Evolutionary conservation across 1,140 invertebrate species (phyloP), one percentile per base, ranked within the genome.

Genomic region (Brachionus paranguensis): DNA sequence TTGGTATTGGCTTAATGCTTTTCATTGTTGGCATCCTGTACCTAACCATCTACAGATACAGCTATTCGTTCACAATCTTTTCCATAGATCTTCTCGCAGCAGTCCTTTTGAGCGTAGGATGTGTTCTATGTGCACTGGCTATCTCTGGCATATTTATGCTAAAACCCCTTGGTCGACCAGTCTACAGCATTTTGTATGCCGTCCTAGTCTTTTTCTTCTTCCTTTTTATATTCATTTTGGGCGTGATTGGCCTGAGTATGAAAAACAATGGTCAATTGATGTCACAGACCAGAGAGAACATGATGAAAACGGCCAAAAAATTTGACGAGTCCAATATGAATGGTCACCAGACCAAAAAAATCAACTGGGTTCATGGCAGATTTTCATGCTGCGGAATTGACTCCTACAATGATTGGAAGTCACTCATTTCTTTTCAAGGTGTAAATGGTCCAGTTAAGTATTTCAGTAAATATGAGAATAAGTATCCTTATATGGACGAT

Each of bases 401-500:
- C 29, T 81, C 78, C 5, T 81, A 81, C 24, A n/a, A 27, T 12
- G 78, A 81, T 41, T 81, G 78, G 78, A 81, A 81, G 20, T 81
- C 78, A n/a, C 10, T 81, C 6, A 27, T 81, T 3, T 20, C 78
- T 5, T 81, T 64, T 27, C 53, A 47, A 60, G 78, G 78, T 6
- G 14, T 12, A 14, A 81, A 81, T 68, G 64, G 53, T 45, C 78
- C 78, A 45, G 78, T 81, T 12, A 60, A 81, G 33, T 81, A 10
- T 37, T 60, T 37, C 20, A 24, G 27, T 20, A 60, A 81, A n/a
- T 81, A 68, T 43, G 53, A 81, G 11, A 81, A 81, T 27, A 60
- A 68, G 17, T 81, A 81, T 68, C 78, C 78, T 14, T 81, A 81
- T 11, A 81, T 81, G 4, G 78, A 81, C 12, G 64, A 81, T 81